Percentiles rank a stretch among this genome's conserved stretches.
These are phyloP conservation scores for Osmoderma eremita DNA, from an alignment of 2,888 invertebrate genomes.

Conservation along the genomic window DNA sequence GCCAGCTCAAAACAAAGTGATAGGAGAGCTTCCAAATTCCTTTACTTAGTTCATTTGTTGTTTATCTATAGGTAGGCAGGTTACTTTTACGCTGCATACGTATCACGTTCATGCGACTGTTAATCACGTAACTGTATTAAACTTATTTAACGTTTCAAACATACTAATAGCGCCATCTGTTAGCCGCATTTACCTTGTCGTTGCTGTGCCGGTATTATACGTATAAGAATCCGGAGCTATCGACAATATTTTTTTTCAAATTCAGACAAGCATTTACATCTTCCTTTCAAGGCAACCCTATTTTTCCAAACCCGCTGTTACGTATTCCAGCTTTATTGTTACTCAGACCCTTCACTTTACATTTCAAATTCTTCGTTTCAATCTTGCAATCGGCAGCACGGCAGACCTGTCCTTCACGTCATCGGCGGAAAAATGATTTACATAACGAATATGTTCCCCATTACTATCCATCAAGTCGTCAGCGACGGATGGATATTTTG, in stretches of 20 bases:
- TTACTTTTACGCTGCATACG: too few species aligned
- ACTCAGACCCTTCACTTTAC: constrained; percentile 20
- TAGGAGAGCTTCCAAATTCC: too few species aligned
- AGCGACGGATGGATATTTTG: constrained; percentile 34
- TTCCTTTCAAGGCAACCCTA: not conserved
- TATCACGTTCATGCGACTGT: too few species aligned
- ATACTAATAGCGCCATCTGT: constrained; percentile 26
- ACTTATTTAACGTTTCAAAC: not conserved
- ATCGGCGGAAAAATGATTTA: constrained; percentile 36
- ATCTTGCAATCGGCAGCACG: constrained; percentile 15
- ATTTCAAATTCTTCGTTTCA: constrained; percentile 26
- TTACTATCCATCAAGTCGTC: constrained; percentile 35
- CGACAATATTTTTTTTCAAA: not conserved
- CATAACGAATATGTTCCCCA: constrained; percentile 38
- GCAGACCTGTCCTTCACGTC: constrained; percentile 18
- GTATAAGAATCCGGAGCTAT: too few species aligned
- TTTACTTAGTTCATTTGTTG: too few species aligned
- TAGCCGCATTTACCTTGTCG: not conserved
- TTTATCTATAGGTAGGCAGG: too few species aligned
- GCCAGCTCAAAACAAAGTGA: too few species aligned
- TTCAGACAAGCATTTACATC: constrained; percentile 14
- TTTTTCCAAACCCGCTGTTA: constrained; percentile 26
- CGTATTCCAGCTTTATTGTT: constrained; percentile 34
- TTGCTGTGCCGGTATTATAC: too few species aligned
- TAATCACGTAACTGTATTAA: too few species aligned